A percentile compares a stretch with the other conserved stretches of the same genome.
Evolutionary conservation across 1,140 invertebrate species (phyloP).

Genomic region (Drosophila pallidifrons): DNA sequence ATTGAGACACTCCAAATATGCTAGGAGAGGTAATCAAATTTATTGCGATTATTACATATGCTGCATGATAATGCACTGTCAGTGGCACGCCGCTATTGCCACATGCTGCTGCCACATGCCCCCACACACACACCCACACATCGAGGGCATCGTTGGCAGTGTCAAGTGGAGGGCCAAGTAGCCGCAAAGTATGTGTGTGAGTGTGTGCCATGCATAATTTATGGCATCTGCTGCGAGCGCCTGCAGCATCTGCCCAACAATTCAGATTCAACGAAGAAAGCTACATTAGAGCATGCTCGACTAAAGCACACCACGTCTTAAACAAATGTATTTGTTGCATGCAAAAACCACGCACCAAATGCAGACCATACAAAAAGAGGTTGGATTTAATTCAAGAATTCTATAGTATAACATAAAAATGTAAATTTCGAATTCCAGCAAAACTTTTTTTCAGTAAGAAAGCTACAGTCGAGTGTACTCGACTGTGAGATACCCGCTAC

Average conservation of each 20-base stretch:
- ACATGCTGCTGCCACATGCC: conserved; percentile 2
- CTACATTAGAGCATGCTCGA: no score
- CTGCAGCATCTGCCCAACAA: conserved; percentile 3
- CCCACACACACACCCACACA: conserved; percentile 1
- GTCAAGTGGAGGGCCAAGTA: conserved; percentile 38
- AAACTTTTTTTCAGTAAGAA: no score
- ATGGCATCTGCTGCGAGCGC: conserved; percentile 26
- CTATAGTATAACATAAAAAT: no score
- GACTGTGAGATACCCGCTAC: no score
- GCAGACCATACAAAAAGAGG: no score
- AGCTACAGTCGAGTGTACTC: no score
- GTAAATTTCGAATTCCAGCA: no score
- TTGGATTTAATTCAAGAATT: no score
- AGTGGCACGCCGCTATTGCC: conserved; percentile 7
- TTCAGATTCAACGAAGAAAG: neutral
- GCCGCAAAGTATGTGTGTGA: conserved; percentile 24
- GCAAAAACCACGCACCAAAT: no score
- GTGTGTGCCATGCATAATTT: conserved; percentile 51
- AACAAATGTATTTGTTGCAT: no score
- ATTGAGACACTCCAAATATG: conserved; percentile 36
- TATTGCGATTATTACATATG: conserved; percentile 54
- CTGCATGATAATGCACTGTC: conserved; percentile 45
- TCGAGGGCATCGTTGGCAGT: neutral
- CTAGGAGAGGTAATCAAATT: conserved; percentile 58
- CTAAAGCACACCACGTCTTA: no score